A percentile compares a stretch with the other conserved stretches of the same genome.
phyloP scores from a whole-genome alignment of 2,797 vertebrate genomes.

The Melanogrammus aeglefinus region DNA sequence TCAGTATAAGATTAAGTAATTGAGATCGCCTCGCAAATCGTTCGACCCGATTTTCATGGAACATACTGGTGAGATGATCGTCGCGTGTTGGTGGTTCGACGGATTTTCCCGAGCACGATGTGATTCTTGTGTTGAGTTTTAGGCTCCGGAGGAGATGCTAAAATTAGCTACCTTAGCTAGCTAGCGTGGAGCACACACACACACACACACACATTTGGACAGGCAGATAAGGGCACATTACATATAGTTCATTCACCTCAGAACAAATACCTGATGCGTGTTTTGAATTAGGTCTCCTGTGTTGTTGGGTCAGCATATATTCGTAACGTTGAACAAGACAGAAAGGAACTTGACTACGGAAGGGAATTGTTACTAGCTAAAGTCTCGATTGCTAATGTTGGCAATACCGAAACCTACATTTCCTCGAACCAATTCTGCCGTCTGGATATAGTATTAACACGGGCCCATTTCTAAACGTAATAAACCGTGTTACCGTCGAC shows the following conservation, averaged over 20 bases:
- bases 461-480: not conserved
- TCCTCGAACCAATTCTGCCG: not conserved
- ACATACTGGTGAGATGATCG: slow-evolving; percentile 63
- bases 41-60: slow-evolving; percentile 58
- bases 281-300: not conserved
- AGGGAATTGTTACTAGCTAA: not conserved
- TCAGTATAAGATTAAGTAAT: slow-evolving; percentile 46
- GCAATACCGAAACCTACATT: not conserved
- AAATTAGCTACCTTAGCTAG: slow-evolving; percentile 15
- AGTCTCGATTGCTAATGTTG: not conserved
- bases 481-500: not conserved
- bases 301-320: not conserved
- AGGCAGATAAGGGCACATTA: not conserved
- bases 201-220: not conserved
- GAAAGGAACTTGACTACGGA: not conserved
- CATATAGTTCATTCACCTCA: slow-evolving; percentile 1
- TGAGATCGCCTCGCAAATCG: slow-evolving; percentile 30
- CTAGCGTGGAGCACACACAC: slow-evolving; percentile 30
- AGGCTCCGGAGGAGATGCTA: slow-evolving; percentile 12
- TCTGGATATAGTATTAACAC: not conserved
- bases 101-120: accelerated
- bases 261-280: not conserved
- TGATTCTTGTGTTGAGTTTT: not conserved
- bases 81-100: accelerated
- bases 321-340: not conserved